These are phyloP conservation scores for Cephus runcator DNA, from an alignment of 2,888 invertebrate species.

Conservation along the genomic window DNA sequence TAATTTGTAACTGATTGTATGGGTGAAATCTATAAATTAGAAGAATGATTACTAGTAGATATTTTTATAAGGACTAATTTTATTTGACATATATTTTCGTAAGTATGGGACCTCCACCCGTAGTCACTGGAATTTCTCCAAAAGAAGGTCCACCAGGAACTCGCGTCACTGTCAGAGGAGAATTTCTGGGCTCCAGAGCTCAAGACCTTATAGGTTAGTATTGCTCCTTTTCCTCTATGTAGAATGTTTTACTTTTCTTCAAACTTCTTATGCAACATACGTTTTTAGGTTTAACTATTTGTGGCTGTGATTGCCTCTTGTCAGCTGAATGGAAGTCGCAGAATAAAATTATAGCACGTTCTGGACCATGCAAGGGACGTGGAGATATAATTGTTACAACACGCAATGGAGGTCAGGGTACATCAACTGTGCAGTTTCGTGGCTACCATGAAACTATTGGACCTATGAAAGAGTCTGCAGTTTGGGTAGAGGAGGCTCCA, in stretches of 20 bases:
- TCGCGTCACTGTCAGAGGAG: slow-evolving; percentile 92
- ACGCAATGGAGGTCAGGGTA: slow-evolving; percentile 85
- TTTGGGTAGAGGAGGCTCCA: slow-evolving; percentile 98
- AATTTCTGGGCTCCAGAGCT: slow-evolving; percentile 88
- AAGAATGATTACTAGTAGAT: not conserved
- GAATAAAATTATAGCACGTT: slow-evolving; percentile 96
- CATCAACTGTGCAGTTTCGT: slow-evolving; percentile 89
- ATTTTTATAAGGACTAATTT: not conserved
- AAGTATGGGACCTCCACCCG: slow-evolving; percentile 80
- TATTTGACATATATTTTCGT: not conserved
- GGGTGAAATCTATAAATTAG: not conserved
- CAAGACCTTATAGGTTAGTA: slow-evolving; percentile 85
- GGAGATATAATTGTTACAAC: slow-evolving; percentile 94
- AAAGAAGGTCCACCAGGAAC: slow-evolving; percentile 99
- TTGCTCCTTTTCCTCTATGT: slow-evolving; percentile 1
- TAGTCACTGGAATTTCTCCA: slow-evolving; percentile 96
- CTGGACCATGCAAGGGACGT: slow-evolving; percentile 90
- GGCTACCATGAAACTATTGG: slow-evolving; percentile 90
- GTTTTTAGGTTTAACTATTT: slow-evolving; percentile 87
- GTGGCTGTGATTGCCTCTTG: slow-evolving; percentile 93
- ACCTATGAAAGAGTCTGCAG: slow-evolving; percentile 96
- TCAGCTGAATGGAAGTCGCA: slow-evolving; percentile 98
- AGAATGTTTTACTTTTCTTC: not conserved
- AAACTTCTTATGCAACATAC: not conserved
- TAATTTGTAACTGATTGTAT: not conserved